Evolutionary conservation across 2,113 vertebrate species (phyloP).

Genomic region (Symphodus melops): DNA sequence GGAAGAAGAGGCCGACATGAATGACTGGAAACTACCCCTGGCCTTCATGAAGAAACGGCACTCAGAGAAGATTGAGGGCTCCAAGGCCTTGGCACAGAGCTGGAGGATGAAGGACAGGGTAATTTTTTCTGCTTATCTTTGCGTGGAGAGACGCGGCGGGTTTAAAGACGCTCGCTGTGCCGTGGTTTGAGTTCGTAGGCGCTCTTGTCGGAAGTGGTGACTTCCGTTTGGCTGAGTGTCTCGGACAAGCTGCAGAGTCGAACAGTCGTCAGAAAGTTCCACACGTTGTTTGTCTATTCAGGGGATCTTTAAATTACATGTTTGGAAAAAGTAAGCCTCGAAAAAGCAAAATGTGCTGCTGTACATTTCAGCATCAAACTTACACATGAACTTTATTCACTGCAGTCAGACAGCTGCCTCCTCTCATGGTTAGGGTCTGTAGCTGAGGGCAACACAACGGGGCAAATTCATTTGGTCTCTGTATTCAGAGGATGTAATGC

Average conservation of each 20-base stretch:
- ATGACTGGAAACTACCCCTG: slow-evolving; percentile 92
- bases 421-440: no score
- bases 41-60: slow-evolving; percentile 99
- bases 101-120: slow-evolving; percentile 99
- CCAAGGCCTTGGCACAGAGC: slow-evolving; percentile 96
- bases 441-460: no score
- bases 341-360: no score
- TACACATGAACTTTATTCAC: no score
- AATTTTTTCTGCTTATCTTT: slow-evolving; percentile 49
- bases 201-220: not conserved
- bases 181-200: not conserved
- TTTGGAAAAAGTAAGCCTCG: no score
- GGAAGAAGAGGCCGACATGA: slow-evolving; percentile 92
- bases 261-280: no score
- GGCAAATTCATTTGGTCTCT: no score
- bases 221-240: not conserved
- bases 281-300: no score
- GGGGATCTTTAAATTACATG: no score
- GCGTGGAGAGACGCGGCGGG: not conserved
- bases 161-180: not conserved
- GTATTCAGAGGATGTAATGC: no score
- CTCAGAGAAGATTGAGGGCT: slow-evolving; percentile 98
- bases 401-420: no score
- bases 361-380: no score
- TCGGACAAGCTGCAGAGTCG: not conserved